A percentile compares a stretch with the other conserved stretches of the same genome.
Conservation (phyloP, 23 tunicate species). For the Styela plicata region DNA sequence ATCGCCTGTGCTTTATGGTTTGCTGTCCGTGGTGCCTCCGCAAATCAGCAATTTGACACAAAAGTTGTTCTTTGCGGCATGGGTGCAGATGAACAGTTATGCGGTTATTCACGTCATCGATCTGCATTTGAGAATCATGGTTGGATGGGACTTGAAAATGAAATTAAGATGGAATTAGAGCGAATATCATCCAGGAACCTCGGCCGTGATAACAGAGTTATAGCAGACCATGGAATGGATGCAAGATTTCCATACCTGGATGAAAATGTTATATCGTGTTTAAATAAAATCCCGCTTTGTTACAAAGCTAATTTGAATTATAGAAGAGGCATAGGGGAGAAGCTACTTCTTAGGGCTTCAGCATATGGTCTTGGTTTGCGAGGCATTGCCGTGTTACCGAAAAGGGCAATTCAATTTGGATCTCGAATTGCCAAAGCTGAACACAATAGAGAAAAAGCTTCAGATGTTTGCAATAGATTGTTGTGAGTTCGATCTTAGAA, state of each 20-base stretch:
- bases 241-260: conserved; percentile 86
- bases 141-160: conserved; percentile 41
- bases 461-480: conserved; percentile 59
- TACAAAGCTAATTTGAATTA: conserved; percentile 44
- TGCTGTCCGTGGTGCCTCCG: conserved; percentile 52
- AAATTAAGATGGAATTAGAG: conserved; percentile 77
- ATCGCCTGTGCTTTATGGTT: conserved; percentile 96
- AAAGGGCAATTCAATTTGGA: conserved; percentile 98
- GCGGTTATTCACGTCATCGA: conserved; percentile 90
- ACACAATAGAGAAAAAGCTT: conserved; percentile 62
- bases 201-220: conserved; percentile 89
- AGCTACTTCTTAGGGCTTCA: conserved; percentile 63
- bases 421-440: conserved; percentile 89
- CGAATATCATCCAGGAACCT: conserved; percentile 71
- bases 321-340: conserved; percentile 78
- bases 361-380: conserved; percentile 71
- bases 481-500: too few relatives aligned
- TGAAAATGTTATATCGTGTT: conserved; percentile 59
- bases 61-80: conserved; percentile 80
- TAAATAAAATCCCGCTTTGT: conserved; percentile 35
- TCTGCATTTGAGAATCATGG: conserved; percentile 39
- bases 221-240: conserved; percentile 81
- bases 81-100: conserved; percentile 96
- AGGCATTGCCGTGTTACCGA: conserved; percentile 56
- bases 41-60: conserved; percentile 6